Conservation (phyloP, 2,888 invertebrate species). For the Megamerina dolium region DNA sequence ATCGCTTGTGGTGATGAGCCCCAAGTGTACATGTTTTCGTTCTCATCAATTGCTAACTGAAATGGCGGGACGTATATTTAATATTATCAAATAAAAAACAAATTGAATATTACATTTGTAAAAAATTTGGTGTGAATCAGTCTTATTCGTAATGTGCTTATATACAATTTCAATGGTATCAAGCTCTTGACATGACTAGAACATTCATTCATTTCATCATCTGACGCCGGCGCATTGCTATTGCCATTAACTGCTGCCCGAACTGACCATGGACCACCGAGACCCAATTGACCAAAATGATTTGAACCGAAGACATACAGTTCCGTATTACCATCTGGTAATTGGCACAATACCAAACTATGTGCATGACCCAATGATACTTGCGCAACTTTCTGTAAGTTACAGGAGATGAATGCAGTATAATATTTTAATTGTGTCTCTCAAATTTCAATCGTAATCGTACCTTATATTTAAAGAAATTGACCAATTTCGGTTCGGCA, state of each 20-base stretch:
- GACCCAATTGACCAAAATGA: conserved; percentile 79
- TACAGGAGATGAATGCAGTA: not conserved
- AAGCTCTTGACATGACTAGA: conserved; percentile 38
- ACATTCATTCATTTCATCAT: conserved; percentile 18
- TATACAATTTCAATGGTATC: conserved; percentile 48
- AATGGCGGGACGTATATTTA: no score
- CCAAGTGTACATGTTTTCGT: conserved; percentile 67
- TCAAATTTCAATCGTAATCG: conserved; percentile 3
- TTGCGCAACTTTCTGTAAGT: conserved; percentile 48
- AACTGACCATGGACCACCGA: conserved; percentile 49
- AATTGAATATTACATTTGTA: conserved; percentile 73
- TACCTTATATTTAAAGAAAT: conserved; percentile 50
- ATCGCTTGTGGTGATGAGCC: conserved; percentile 72
- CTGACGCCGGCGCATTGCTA: not conserved
- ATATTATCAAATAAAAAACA: no score
- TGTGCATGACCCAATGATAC: conserved; percentile 50
- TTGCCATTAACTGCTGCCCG: not conserved
- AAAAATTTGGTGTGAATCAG: conserved; percentile 62
- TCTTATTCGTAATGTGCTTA: conserved; percentile 44
- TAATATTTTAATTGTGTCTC: not conserved
- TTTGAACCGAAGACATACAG: conserved; percentile 83
- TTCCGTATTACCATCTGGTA: conserved; percentile 25
- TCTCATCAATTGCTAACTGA: conserved; percentile 61
- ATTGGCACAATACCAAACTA: conserved; percentile 44
- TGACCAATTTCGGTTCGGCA: conserved; percentile 53